A percentile compares a stretch with the other conserved stretches of the same genome.
Evolutionary conservation across 2,797 vertebrate species (phyloP).

Genomic region (Enteromius thamalakanensis): DNA sequence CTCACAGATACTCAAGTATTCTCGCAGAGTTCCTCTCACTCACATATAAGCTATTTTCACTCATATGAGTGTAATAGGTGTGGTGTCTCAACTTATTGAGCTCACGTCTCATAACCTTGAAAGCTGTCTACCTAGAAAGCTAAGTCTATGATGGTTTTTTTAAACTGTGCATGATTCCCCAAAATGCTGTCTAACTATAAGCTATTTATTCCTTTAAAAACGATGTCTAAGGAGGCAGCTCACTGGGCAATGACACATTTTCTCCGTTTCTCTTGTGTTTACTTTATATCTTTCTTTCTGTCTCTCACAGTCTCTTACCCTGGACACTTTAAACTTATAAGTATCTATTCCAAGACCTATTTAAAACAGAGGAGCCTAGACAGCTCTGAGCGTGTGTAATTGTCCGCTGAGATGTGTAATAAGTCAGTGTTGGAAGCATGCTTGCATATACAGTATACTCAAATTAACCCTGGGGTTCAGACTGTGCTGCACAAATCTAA

Average conservation of each 20-base stretch:
- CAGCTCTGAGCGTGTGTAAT: slow-evolving; percentile 14
- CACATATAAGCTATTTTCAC: slow-evolving; percentile 23
- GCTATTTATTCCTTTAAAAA: neutral
- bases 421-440: slow-evolving; percentile 11
- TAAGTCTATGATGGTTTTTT: neutral
- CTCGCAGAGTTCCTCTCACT: slow-evolving; percentile 36
- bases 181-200: neutral
- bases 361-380: neutral
- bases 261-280: neutral
- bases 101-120: neutral
- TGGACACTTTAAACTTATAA: slow-evolving; percentile 14
- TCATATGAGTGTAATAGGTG: slow-evolving; percentile 4
- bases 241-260: neutral
- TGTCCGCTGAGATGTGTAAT: slow-evolving; percentile 14
- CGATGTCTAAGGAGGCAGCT: neutral
- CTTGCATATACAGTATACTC: slow-evolving; percentile 32
- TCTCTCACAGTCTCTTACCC: neutral
- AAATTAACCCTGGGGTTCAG: slow-evolving; percentile 33
- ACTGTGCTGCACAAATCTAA: slow-evolving; percentile 17
- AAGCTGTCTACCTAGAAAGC: neutral
- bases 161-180: neutral
- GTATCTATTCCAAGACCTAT: slow-evolving; percentile 17
- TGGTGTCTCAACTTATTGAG: neutral
- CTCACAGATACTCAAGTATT: slow-evolving; percentile 20
- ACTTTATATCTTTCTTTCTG: neutral